Conservation (phyloP, 2,888 invertebrate species). For the Drosophila sordidula region DNA sequence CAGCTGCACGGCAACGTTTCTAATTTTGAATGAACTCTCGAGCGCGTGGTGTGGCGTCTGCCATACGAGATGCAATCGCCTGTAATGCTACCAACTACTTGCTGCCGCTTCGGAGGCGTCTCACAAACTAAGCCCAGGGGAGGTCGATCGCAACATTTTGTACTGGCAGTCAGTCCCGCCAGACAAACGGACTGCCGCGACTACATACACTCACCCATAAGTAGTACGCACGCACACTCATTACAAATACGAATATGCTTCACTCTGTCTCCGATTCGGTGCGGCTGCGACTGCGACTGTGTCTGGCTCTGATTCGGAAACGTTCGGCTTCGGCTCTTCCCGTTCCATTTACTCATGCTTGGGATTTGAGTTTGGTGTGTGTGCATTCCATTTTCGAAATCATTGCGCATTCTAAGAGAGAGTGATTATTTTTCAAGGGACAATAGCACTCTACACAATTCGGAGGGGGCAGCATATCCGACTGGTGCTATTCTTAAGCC, state of each 20-base stretch:
- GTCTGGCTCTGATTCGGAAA: conserved; percentile 32
- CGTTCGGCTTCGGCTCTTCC: conserved; percentile 53
- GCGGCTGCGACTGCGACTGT: conserved; percentile 25
- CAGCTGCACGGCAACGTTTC: conserved; percentile 51
- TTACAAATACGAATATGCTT: conserved; percentile 43
- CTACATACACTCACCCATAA: conserved; percentile 23
- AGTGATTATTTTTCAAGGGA: conserved; percentile 50
- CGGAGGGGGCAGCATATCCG: conserved; percentile 1
- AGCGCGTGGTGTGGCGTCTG: conserved; percentile 54
- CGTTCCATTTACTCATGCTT: conserved; percentile 62
- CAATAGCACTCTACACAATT: conserved; percentile 35
- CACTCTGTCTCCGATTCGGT: conserved; percentile 15
- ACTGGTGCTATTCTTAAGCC: neutral
- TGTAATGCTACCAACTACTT: conserved; percentile 70
- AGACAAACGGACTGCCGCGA: conserved; percentile 5
- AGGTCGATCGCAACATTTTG: conserved; percentile 77
- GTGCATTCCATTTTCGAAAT: conserved; percentile 49
- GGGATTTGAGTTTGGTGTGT: conserved; percentile 38
- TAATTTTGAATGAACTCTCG: conserved; percentile 68
- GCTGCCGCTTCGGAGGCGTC: conserved; percentile 77
- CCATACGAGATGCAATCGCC: conserved; percentile 32
- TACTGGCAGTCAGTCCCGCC: conserved; percentile 54
- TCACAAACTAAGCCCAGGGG: conserved; percentile 80
- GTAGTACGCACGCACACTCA: conserved; percentile 48
- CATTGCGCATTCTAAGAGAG: conserved; percentile 52